Evolutionary conservation across 2,888 invertebrate species (phyloP), one percentile per base, ranked within the genome.

Genomic region (Ectemnius cavifrons): DNA sequence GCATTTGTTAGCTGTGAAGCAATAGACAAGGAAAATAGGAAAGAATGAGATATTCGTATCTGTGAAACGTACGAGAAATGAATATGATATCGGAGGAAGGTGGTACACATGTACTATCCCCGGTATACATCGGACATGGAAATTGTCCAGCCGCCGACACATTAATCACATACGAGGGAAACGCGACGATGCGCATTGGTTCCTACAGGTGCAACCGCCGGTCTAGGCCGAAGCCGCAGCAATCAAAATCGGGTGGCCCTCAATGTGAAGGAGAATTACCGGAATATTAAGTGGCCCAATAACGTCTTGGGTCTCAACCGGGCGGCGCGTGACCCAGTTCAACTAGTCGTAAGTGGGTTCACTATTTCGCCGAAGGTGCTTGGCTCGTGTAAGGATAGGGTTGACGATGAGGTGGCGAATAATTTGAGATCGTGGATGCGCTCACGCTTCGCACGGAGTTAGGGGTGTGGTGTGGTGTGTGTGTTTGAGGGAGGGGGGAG

Each of bases 391-490:
- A 37, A 6, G 37, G 37, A 37, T 74, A 61, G 63, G 68, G 63
- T 45, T 47, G 65, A 45, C 66, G 64, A 71, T 57, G 71, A 73
- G 49, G 66, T 68, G 64, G 64, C 67, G 72, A 81, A 86, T 75
- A 84, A 82, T 86, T 84, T 82, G 81, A 84, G 84, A 84, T 83
- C 77, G 62, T 68, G 69, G 77, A 76, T 69, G 63, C 64, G 37
- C 37, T 37, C 37, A 68, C 63, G 60, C 69, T 75, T 65, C 63
- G 62, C 20, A 6, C 47, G 68, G 46, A 37, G 23, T 23, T 23
- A 2, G 23, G 23, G 23, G 23, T 23, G 23, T 23, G 23, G 23
- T 23, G 23, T 3, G 20, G 23, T 3, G 23, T 23, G 23, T 23
- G 23, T 23, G 23, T 23, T 1, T 23, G 23, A 2, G 23, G 2